Percentiles rank a stretch among this genome's conserved stretches.
Conservation (phyloP, 2,888 invertebrate genomes). For the Cacoxenus indagator region DNA sequence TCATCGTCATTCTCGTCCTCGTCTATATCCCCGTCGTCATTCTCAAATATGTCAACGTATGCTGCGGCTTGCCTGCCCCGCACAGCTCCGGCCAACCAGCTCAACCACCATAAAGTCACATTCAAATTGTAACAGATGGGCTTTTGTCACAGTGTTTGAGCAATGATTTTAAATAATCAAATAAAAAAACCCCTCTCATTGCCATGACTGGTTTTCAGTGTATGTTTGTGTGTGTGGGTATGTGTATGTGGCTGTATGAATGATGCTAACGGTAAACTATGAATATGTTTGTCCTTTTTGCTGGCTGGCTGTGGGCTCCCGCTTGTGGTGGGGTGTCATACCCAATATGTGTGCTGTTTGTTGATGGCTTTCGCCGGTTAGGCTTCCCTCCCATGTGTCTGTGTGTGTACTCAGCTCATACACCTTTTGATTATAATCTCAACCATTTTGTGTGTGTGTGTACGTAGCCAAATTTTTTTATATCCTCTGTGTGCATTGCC, state of each 20-base stretch:
- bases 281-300: constrained; percentile 5
- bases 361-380: constrained; percentile 1
- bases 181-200: background rate
- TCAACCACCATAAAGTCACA: background rate
- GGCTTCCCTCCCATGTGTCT: background rate
- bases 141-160: constrained; percentile 17
- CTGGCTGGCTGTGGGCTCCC: constrained; percentile 9
- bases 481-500: constrained; percentile 45
- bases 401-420: background rate
- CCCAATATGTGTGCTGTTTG: constrained; percentile 16
- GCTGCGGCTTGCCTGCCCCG: background rate
- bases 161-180: constrained; percentile 24
- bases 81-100: background rate
- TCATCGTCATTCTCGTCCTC: no score
- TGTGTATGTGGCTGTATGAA: background rate
- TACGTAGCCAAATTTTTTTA: background rate
- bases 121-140: constrained; percentile 33
- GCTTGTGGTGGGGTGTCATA: constrained; percentile 5
- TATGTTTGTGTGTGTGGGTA: background rate
- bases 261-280: background rate
- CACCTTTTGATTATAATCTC: constrained; percentile 12
- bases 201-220: constrained; percentile 2
- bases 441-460: constrained; percentile 19
- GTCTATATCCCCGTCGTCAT: no score
- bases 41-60: background rate